Evolutionary conservation across 2,888 invertebrate species (phyloP), one percentile per base, ranked within the genome.

Genomic region (Noctua pronuba): DNA sequence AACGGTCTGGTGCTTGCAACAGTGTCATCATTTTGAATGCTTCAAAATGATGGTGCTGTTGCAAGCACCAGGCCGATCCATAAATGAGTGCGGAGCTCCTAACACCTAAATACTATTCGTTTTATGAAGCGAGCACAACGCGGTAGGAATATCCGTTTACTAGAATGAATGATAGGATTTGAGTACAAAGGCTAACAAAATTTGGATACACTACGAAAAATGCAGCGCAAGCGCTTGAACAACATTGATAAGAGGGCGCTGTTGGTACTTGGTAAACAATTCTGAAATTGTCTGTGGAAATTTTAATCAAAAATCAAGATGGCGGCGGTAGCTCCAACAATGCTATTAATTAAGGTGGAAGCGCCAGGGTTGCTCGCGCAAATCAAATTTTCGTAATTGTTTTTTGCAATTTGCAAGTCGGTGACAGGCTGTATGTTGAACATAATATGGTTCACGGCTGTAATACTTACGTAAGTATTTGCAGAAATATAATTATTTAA

Each of bases 71-170:
- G 18, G 18, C 46, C 6, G 46, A 18, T 46, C 46, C 46, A 46
- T 46, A 21, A 24, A 10, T 49, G 49, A 49, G 49, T 78, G 31
- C 82, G 82, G 75, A 88, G 79, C 85, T 88, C 84, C 72, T 13
- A 74, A 88, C 86, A 89, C 90, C 89, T 89, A 89, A 31, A 84
- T 55, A 83, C 82, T 86, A 84, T 88, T 81, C 84, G 84, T 88
- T 90, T 89, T 68, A 74, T 70, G 88, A 90, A 92, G 91, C 90
- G 92, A 94, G 94, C 95, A 95, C 94, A 95, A 94, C 94, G 89
- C 93, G 85, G 86, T 94, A 95, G 94, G 94, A 94, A 94, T 94
- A 92, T 90, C 75, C 85, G 89, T 90, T 89, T 67, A 70, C 46
- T 75, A 86, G 68, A 80, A 67, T 70, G 67, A 70, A 82, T 46